Percentiles rank a stretch among this genome's conserved stretches.
Conservation (phyloP, 1,140 invertebrate genomes). For the Drosophila pectinifera region DNA sequence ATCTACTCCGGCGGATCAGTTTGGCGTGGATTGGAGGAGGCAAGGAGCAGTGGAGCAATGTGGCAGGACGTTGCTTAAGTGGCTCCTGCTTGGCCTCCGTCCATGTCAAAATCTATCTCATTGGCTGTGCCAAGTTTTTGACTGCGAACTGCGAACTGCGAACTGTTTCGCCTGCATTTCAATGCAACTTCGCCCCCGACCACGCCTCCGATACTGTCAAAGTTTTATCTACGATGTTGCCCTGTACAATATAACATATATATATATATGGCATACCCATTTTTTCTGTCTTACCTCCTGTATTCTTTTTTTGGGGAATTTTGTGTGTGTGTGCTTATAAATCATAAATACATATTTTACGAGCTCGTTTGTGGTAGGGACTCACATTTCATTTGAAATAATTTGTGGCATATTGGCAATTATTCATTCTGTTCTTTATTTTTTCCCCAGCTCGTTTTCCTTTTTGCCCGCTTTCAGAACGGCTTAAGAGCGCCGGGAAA, state of each 20-base stretch:
- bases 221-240: constrained; percentile 69
- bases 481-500: constrained; percentile 69
- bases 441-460: constrained; percentile 24
- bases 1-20: constrained; percentile 69
- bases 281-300: constrained; percentile 20
- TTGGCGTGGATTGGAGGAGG: constrained; percentile 1
- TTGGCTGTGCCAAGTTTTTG: constrained; percentile 59
- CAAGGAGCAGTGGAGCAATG: constrained; percentile 4
- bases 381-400: constrained; percentile 84
- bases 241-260: constrained; percentile 35
- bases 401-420: constrained; percentile 83
- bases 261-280: constrained; percentile 18
- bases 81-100: constrained; percentile 68
- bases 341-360: constrained; percentile 79
- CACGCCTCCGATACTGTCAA: constrained; percentile 64
- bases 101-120: constrained; percentile 64
- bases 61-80: constrained; percentile 63
- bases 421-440: constrained; percentile 67
- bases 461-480: constrained; percentile 28
- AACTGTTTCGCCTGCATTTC: constrained; percentile 71
- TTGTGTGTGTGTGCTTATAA: constrained; percentile 61
- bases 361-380: constrained; percentile 60
- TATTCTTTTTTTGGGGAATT: constrained; percentile 7
- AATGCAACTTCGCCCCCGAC: constrained; percentile 63
- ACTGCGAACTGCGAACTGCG: constrained; percentile 32